Evolutionary conservation across 2,113 vertebrate species (phyloP).

Genomic region (Semnornis frantzii): DNA sequence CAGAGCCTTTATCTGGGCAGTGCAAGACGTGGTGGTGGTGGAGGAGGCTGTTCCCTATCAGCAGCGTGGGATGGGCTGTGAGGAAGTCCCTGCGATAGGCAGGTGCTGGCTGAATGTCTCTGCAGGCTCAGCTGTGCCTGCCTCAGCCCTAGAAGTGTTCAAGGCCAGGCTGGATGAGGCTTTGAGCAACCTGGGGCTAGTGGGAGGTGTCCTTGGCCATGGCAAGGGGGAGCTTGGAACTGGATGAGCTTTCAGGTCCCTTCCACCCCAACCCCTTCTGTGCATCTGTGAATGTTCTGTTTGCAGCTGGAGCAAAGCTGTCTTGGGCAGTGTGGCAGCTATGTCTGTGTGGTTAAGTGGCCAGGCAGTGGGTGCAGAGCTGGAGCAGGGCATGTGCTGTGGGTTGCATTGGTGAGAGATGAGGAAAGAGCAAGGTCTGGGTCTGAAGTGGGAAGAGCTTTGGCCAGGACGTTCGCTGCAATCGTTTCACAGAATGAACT

Average conservation of each 20-base stretch:
- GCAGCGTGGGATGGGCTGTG: neutral
- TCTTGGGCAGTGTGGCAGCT: neutral
- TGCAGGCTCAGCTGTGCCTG: neutral
- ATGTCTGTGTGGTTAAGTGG: accelerated
- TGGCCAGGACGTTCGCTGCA: neutral
- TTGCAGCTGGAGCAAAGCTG: neutral
- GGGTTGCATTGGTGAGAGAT: accelerated
- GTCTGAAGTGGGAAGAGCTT: neutral
- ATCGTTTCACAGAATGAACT: neutral
- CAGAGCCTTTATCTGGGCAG: neutral
- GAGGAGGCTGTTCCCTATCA: neutral
- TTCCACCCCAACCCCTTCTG: too few species aligned
- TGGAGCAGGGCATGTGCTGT: neutral
- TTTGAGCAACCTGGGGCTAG: too few species aligned
- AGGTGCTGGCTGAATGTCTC: neutral
- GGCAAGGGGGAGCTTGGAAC: too few species aligned
- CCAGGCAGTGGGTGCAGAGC: neutral
- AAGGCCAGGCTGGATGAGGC: too few species aligned
- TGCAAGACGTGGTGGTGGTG: neutral
- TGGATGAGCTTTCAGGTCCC: too few species aligned
- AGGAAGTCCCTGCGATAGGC: neutral
- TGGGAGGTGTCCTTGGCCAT: too few species aligned
- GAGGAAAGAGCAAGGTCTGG: neutral
- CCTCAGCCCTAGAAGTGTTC: too few species aligned
- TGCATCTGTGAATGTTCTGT: neutral